Evolutionary conservation across 2,113 vertebrate genomes (phyloP).

Genomic region (Tenrec ecaudatus): DNA sequence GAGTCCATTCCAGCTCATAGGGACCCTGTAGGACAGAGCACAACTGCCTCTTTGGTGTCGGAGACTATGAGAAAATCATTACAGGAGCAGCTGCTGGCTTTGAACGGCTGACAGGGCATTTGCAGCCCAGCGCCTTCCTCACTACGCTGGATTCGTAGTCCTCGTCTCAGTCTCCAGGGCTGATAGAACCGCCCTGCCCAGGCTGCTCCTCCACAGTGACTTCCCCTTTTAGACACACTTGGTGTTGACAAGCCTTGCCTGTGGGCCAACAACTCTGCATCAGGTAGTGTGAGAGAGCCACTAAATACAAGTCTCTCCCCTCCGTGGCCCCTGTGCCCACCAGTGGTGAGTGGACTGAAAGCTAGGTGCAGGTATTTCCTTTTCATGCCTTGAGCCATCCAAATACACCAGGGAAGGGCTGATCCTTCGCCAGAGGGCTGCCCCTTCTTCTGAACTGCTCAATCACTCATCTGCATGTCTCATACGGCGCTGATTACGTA

Average conservation of each 20-base stretch:
- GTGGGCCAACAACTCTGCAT: neutral
- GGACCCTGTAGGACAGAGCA: too few relatives aligned
- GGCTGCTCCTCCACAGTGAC: neutral
- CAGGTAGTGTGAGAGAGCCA: neutral
- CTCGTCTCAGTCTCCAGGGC: conserved; percentile 3
- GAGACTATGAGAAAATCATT: too few relatives aligned
- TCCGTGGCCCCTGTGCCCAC: neutral
- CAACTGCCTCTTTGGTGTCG: too few relatives aligned
- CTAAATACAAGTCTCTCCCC: neutral
- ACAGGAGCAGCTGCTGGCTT: too few relatives aligned
- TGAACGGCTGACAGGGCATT: too few relatives aligned
- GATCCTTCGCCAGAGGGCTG: neutral
- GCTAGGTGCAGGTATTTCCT: neutral
- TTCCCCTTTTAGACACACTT: neutral
- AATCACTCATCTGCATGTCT: neutral
- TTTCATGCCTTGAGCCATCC: neutral
- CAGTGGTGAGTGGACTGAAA: neutral
- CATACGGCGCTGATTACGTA: neutral
- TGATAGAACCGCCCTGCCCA: conserved; percentile 14
- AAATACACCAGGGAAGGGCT: neutral
- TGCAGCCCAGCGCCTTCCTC: too few relatives aligned
- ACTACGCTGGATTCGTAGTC: neutral
- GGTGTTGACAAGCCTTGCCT: conserved; percentile 15
- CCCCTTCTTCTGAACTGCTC: conserved; percentile 36
- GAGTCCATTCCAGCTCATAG: too few relatives aligned